phyloP scores from a whole-genome alignment of 2,888 invertebrate species.

The Parascotia fuliginaria region DNA sequence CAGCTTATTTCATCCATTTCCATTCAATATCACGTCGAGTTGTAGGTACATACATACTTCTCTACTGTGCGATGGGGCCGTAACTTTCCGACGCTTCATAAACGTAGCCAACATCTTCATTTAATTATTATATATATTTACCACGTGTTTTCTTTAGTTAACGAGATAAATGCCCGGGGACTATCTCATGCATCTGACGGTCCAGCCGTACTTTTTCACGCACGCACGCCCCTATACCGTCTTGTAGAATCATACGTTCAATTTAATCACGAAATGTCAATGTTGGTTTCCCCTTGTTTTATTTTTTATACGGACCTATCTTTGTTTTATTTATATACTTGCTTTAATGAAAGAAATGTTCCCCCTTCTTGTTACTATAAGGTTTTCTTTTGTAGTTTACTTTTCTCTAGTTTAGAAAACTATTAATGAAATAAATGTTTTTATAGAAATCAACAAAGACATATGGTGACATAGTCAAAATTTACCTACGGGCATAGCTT shows the following conservation, averaged over 20 bases:
- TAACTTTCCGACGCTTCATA: too few relatives aligned
- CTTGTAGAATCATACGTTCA: slow-evolving; percentile 30
- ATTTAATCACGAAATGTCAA: slow-evolving; percentile 34
- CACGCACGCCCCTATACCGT: slow-evolving; percentile 17
- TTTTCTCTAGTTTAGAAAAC: too few relatives aligned
- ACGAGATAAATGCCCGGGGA: slow-evolving; percentile 13
- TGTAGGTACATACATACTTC: too few relatives aligned
- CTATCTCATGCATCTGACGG: slow-evolving; percentile 15
- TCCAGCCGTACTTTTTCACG: slow-evolving; percentile 25
- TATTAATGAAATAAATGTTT: too few relatives aligned
- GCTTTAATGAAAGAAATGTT: background rate
- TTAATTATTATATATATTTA: slow-evolving; percentile 19
- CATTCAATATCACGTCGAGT: too few relatives aligned
- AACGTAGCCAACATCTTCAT: too few relatives aligned
- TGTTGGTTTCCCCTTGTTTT: slow-evolving; percentile 10
- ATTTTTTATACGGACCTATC: slow-evolving; percentile 3
- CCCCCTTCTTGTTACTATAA: background rate
- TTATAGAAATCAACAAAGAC: too few relatives aligned
- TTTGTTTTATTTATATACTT: background rate
- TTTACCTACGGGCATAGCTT: too few relatives aligned
- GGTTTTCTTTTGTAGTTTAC: background rate
- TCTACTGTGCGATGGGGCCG: too few relatives aligned
- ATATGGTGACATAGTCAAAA: too few relatives aligned
- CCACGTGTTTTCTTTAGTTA: slow-evolving; percentile 25
- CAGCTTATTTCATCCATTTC: too few relatives aligned